A percentile compares a stretch with the other conserved stretches of the same genome.
phyloP scores from a whole-genome alignment of 2,888 invertebrate species.

The Ptychoptera contaminata region DNA sequence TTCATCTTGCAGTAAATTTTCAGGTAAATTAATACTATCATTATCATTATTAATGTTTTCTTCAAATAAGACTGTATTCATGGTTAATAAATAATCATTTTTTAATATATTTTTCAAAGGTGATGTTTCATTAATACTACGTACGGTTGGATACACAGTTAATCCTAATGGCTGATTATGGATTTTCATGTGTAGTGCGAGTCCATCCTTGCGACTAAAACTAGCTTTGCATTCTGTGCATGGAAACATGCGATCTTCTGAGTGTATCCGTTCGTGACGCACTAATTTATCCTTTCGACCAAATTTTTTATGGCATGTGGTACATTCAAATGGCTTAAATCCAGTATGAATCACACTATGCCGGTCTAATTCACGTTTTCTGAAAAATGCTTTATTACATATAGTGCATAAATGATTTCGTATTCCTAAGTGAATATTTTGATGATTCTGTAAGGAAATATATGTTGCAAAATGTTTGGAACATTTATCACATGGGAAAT shows the following conservation, averaged over 20 bases:
- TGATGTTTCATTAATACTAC: too few relatives aligned
- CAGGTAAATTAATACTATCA: too few relatives aligned
- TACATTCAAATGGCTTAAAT: conserved; percentile 50
- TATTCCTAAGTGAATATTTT: conserved; percentile 36
- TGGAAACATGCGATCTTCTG: conserved; percentile 38
- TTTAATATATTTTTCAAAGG: too few relatives aligned
- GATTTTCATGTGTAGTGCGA: conserved; percentile 8
- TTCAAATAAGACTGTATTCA: too few relatives aligned
- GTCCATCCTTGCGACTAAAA: conserved; percentile 1
- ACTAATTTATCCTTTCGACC: conserved; percentile 52
- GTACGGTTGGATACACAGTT: too few relatives aligned
- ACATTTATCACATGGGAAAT: conserved; percentile 36
- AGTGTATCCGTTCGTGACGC: conserved; percentile 49
- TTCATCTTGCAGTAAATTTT: too few relatives aligned
- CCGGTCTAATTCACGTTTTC: conserved; percentile 53
- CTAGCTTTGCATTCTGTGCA: conserved; percentile 38
- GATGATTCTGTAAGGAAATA: conserved; percentile 37
- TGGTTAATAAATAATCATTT: too few relatives aligned
- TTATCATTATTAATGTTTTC: too few relatives aligned
- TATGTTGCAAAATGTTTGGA: conserved; percentile 35
- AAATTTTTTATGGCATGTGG: conserved; percentile 48
- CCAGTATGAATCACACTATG: conserved; percentile 52
- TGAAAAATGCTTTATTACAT: conserved; percentile 49
- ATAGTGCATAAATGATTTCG: conserved; percentile 46
- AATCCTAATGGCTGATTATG: neutral